Base-by-base conservation (phyloP, 2,113 vertebrate genomes). In the Onychorhynchus coronatus region DNA sequence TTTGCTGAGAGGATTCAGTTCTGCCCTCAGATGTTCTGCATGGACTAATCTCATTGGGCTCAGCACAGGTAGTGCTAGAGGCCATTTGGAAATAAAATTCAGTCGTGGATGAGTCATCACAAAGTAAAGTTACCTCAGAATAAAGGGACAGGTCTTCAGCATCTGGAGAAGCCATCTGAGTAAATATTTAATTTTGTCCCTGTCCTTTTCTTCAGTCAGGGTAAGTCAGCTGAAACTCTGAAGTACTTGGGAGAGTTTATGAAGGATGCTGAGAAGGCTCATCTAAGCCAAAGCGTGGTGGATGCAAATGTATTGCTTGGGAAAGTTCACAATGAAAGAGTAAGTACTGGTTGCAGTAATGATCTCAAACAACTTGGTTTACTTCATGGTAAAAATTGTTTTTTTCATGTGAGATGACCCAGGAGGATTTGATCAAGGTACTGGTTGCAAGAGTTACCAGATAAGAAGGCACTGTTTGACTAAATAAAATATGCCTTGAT, bases 281-380 rank as follows among this genome's bases (percentile, higher is more conserved):
- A 95, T 28, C 96, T 98, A 46, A 96, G 31, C 52, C 94, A 94
- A 31, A 97, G 98, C 67, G 37, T 98, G 33, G 95, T 98, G 83
- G 97, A 96, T 96, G 97, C 98, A 13, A 96, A 97, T 72, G 59
- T 96, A 2, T 96, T 98, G 55, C 97, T 98, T 58, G 98, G 98
- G 23, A 98, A 98, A 74, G 96, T 98, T 94, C 97, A 98, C 87
- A 98, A 98, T 67, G 81, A 96, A 93, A 97, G 61, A 73, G 98
- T 98, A 92, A 98, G 98, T 97, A 93, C 30, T 85, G 11, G 7
- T 58, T 92, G 49, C 47, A 67, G 31, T 82, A 62, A 86, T 42
- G 19, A 39, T 52, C 58, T 71, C 28, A 49, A 65, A 77, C 33
- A 65, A 2, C 27, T 83, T 35, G 10, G 25, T 66, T 89, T 86